Base-by-base conservation (phyloP, 2,888 invertebrate species). In the Drosophila fulvimacula region DNA sequence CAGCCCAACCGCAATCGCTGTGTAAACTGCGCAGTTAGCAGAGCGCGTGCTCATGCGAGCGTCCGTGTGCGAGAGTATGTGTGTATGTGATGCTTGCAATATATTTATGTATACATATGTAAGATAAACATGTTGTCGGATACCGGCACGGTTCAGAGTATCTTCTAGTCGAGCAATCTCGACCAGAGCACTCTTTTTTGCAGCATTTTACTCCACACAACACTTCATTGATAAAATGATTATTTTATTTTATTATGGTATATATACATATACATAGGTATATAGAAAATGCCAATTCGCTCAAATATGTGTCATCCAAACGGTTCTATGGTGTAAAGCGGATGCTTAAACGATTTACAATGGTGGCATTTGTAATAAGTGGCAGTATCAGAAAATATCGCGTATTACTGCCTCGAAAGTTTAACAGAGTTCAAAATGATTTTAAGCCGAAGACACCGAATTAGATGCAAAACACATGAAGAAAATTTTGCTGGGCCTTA, bases 161-260 rank as follows among this genome's bases (percentile, higher is more conserved):
- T 27, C 2, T 3, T 3, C 27, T 27, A 27, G 27, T 27, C 3
- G 27, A 27, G 27, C 27, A 3, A 3, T 27, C 27, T 3, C 27
- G 2, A 27, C 27, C 6, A 27, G 27, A 27, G 27, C 3, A 3
- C 3, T 27, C 27, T 27, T 27, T 5, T 66, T 51, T 59, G 65
- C 52, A 62, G 72, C 64, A 84, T 88, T 69, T 7, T 6, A 5
- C 27, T 30, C 7, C 27, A 30, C 27, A 30, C 27, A 30, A 79
- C 89, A 88, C 82, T 83, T 87, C 89, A 87, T 89, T 85, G 87
- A 89, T 85, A 89, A 89, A 89, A 81, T 89, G 85, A 87, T 81
- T 85, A 87, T 89, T 81, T 81, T 75, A 79, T 72, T 68, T 87
- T 77, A 76, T 83, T 81, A 72, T 41, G 2, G n/a, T 30, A 7